These are phyloP conservation scores for Drosophila parvula DNA, from an alignment of 1,140 invertebrate genomes.

Conservation along the genomic window DNA sequence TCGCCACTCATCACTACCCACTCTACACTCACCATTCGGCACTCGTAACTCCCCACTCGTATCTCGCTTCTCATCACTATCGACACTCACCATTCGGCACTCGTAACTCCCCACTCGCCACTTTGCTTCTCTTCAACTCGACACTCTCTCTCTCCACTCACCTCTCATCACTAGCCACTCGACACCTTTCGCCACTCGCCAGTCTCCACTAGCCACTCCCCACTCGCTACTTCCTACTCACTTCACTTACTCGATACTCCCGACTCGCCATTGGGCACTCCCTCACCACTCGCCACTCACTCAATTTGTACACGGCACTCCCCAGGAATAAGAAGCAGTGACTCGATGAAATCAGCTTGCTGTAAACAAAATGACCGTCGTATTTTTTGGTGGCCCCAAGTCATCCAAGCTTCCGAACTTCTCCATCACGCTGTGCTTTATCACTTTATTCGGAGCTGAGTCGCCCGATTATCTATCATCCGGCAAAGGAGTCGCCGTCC, in stretches of 20 bases:
- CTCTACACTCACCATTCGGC: no score
- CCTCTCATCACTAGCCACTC: neutral
- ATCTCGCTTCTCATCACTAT: neutral
- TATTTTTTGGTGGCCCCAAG: slow-evolving; percentile 7
- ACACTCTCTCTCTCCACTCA: neutral
- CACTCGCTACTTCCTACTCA: neutral
- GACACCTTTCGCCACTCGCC: neutral
- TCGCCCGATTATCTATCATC: slow-evolving; percentile 45
- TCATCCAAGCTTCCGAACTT: slow-evolving; percentile 27
- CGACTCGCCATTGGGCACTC: neutral
- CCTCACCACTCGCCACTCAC: neutral
- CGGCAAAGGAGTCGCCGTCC: slow-evolving; percentile 11
- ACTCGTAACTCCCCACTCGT: neutral
- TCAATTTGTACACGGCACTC: slow-evolving; percentile 21
- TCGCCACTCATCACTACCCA: no score
- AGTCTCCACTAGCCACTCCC: no score
- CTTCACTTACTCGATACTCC: no score
- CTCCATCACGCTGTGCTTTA: slow-evolving; percentile 38
- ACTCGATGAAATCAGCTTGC: slow-evolving; percentile 22
- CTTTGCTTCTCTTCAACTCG: neutral
- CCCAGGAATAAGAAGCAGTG: neutral
- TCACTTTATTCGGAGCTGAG: slow-evolving; percentile 38
- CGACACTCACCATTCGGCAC: neutral
- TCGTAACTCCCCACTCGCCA: neutral
- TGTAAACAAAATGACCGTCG: slow-evolving; percentile 25